Evolutionary conservation across 2,888 invertebrate genomes (phyloP), one percentile per base, ranked within the genome.

Genomic region (Seira musarum): DNA sequence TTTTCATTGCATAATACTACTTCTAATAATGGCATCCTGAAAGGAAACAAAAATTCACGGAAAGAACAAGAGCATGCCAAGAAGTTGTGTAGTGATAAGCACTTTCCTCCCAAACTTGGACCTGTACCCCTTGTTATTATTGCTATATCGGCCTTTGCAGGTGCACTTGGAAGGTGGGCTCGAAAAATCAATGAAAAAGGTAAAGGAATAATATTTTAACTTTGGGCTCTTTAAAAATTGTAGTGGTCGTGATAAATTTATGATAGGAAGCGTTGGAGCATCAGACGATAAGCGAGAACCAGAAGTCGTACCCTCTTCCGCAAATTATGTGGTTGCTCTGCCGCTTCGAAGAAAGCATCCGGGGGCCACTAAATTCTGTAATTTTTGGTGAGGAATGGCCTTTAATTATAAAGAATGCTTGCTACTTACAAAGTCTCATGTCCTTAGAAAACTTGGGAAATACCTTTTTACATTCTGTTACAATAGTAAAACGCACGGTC

Each of bases 251-350:
- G 17, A 57, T n/a, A 5, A 19, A 25, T 24, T 13, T 8, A 25
- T 25, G 22, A 61, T 6, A 1, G 24, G 63, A 24, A 2, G 17
- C 22, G 60, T 10, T 2, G 1, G 60, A 3, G 60, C 17, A 13
- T 21, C 60, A 2, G 60, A 2, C n/a, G 35, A 19, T 22, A 35
- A 35, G n/a, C 24, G 19, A 65, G 1, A 35, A 15, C 10, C 30
- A 17, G 64, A 15, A 25, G 25, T 19, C 2, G 63, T 65, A 35
- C 35, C 65, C 30, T 6, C 24, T 1, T 46, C 5, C 22, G 15
- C 64, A 10, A 64, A 73, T 15, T 73, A 49, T 46, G 63, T 73
- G 21, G 46, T 60, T 15, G 73, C 73, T 46, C 53, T 73, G 49
- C 73, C 73, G 22, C 40, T 73, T 40, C 15, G 21, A 25, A 46